Base-by-base conservation (phyloP, 2,888 invertebrate genomes). In the Scotopteryx bipunctaria region DNA sequence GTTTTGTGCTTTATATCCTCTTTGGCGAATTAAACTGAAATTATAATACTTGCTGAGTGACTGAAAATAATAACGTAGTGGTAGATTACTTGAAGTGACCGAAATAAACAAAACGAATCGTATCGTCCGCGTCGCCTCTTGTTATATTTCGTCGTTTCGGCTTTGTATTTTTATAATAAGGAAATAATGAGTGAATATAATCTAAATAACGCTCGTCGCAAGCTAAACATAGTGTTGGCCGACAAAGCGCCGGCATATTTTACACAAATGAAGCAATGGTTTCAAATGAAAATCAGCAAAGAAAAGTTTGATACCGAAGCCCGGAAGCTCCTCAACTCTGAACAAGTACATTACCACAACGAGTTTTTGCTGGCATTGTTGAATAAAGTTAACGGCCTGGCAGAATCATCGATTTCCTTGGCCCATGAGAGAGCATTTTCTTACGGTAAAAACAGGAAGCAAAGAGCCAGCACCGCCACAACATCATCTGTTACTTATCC, bases 261-360 rank as follows among this genome's bases (percentile, higher is more conserved):
- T 64, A 91, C 91, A 41, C 92, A 94, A 58, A 92, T 96, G 91
- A 94, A 94, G 63, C 91, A 93, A 43, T 96, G 95, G 95, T 95
- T 96, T 67, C 91, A 92, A 43, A 91, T 92, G 75, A 92, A 95
- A 82, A 92, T 94, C 55, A 94, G 95, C 0, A 96, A 96, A 76
- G 94, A 96, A 73, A 95, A 97, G 66, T 97, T 98, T 76, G 97
- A 97, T 68, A 78, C 84, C 8, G 95, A 95, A 83, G 95, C 95
- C 2, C 91, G 96, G 19, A 93, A 93, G 73, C 82, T 97, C n/a
- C 83, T 98, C 57, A 91, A 92, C 4, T 85, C 92, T 3, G 94
- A 96, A 37, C 94, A 96, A 81, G 92, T 96, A 16, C 94, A 94
- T 71, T 91, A 94, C 42, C 98, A 98, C 77, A 97, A 97, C 82